These are phyloP conservation scores for Philotrypesis tridentata DNA, from an alignment of 1,140 invertebrate species.

Conservation along the genomic window DNA sequence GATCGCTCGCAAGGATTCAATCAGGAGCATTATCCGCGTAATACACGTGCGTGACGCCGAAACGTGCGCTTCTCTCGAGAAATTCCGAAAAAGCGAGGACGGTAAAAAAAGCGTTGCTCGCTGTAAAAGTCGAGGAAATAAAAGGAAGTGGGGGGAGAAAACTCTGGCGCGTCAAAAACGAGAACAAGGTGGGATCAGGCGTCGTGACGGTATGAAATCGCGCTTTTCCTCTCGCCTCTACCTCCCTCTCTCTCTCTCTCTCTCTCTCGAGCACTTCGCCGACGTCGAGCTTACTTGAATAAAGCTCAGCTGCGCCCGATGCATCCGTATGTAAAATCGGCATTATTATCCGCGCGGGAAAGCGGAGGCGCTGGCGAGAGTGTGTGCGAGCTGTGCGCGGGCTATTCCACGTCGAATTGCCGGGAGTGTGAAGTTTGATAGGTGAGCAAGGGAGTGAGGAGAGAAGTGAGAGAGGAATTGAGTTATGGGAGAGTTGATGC, in stretches of 20 bases:
- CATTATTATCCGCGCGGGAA: conserved; percentile 32
- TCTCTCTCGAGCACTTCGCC: conserved; percentile 1
- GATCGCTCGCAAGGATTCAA: too few relatives aligned
- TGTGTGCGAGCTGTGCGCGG: not conserved
- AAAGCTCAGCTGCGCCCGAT: conserved; percentile 5
- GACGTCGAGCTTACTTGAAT: conserved; percentile 27
- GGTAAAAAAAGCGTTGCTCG: too few relatives aligned
- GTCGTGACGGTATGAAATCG: conserved; percentile 16
- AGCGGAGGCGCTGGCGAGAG: not conserved
- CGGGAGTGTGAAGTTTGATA: not conserved
- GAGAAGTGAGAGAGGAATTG: not conserved
- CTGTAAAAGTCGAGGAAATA: not conserved
- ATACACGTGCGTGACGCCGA: too few relatives aligned
- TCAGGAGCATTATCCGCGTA: too few relatives aligned
- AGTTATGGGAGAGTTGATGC: not conserved
- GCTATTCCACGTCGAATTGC: not conserved
- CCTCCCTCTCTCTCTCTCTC: too few relatives aligned
- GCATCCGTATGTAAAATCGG: conserved; percentile 41
- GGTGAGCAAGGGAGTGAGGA: not conserved
- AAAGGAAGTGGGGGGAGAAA: not conserved
- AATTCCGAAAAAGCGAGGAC: too few relatives aligned
- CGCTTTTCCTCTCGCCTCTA: not conserved
- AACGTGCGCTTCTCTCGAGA: too few relatives aligned
- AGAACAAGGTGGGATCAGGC: conserved; percentile 1
- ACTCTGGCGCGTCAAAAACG: not conserved